phyloP scores from a whole-genome alignment of 2,113 vertebrate genomes.

The Capreolus pygargus region DNA sequence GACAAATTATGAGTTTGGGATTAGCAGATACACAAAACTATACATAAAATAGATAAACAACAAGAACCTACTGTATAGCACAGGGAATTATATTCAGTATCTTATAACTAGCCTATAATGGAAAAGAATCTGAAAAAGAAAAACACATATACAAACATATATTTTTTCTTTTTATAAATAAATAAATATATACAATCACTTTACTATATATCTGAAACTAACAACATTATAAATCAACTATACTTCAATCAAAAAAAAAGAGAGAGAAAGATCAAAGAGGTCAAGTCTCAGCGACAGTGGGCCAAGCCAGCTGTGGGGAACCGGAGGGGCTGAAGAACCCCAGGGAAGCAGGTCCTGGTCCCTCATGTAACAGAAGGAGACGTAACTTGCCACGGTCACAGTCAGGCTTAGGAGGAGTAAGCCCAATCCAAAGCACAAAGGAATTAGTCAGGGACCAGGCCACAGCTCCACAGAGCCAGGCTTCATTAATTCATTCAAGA shows the following conservation, averaged over 20 bases:
- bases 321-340: neutral
- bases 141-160: neutral
- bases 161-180: neutral
- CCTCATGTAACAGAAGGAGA: neutral
- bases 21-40: neutral
- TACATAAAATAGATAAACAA: neutral
- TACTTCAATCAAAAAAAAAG: neutral
- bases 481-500: neutral
- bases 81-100: neutral
- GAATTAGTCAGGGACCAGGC: neutral
- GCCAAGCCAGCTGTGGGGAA: neutral
- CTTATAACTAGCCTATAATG: neutral
- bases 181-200: neutral
- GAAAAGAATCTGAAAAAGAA: neutral
- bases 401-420: neutral
- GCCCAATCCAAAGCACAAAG: neutral
- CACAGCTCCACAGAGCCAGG: neutral
- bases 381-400: neutral
- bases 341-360: neutral
- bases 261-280: neutral
- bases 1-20: neutral
- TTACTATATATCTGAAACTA: neutral
- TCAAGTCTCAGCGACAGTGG: neutral
- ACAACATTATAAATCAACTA: neutral
- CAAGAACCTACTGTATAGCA: neutral